These are phyloP conservation scores for Phyllotreta striolata DNA, from an alignment of 2,888 invertebrate species.

Conservation along the genomic window DNA sequence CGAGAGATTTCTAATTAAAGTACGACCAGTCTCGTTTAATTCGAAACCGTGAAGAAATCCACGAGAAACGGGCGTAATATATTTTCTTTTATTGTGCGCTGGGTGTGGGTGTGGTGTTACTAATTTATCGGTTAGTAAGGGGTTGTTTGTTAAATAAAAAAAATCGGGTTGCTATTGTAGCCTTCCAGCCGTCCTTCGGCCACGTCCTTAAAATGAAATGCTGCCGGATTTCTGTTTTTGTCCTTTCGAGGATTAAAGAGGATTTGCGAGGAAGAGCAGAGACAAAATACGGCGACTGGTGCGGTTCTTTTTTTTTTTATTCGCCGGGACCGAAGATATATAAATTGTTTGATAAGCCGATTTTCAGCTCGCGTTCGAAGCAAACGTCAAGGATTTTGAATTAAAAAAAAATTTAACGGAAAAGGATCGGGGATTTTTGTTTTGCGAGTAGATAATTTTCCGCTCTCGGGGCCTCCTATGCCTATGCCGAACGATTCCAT, in stretches of 20 bases:
- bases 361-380: conserved; percentile 8
- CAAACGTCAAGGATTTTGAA: conserved; percentile 20
- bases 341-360: conserved; percentile 27
- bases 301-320: conserved; percentile 15
- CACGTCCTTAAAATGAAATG: conserved; percentile 26
- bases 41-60: neutral
- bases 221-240: conserved; percentile 31
- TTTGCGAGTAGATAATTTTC: no score
- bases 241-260: conserved; percentile 31
- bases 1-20: no score
- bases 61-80: no score
- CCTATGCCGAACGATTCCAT: no score
- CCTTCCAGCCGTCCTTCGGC: conserved; percentile 9
- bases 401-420: conserved; percentile 12
- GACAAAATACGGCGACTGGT: conserved; percentile 16
- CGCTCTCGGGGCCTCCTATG: no score
- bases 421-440: neutral
- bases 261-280: conserved; percentile 29
- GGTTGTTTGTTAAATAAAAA: no score
- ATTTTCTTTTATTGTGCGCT: no score
- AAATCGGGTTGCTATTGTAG: no score
- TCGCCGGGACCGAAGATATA: conserved; percentile 15
- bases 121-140: no score
- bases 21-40: neutral
- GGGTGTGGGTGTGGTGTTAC: no score